Conservation (phyloP, 1,140 invertebrate genomes). For the Bombyx mori region ASM3026992v2 NC_085111.1:5920001-5920500, state of each 20-base stretch:
- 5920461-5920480: slow-evolving; percentile 5
- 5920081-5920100: too few species aligned
- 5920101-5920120: too few species aligned
- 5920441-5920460: slow-evolving; percentile 28
- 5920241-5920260: slow-evolving; percentile 53
- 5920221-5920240: slow-evolving; percentile 37
- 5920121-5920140: too few species aligned
- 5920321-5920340: slow-evolving; percentile 29
- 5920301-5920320: slow-evolving; percentile 44
- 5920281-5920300: slow-evolving; percentile 49
- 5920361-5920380: slow-evolving; percentile 30
- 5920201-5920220: not conserved
- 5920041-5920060: too few species aligned
- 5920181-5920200: not conserved
- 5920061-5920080: too few species aligned
- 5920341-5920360: slow-evolving; percentile 30
- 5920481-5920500: slow-evolving; percentile 8
- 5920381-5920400: slow-evolving; percentile 25
- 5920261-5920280: slow-evolving; percentile 69
- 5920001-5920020: too few species aligned
- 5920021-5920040: too few species aligned
- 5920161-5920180: not conserved
- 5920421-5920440: slow-evolving; percentile 6
- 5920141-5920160: too few species aligned
- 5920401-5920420: slow-evolving; percentile 16